Evolutionary conservation across 2,888 invertebrate genomes (phyloP), one percentile per base, ranked within the genome.

Genomic region (Unio delphinus): DNA sequence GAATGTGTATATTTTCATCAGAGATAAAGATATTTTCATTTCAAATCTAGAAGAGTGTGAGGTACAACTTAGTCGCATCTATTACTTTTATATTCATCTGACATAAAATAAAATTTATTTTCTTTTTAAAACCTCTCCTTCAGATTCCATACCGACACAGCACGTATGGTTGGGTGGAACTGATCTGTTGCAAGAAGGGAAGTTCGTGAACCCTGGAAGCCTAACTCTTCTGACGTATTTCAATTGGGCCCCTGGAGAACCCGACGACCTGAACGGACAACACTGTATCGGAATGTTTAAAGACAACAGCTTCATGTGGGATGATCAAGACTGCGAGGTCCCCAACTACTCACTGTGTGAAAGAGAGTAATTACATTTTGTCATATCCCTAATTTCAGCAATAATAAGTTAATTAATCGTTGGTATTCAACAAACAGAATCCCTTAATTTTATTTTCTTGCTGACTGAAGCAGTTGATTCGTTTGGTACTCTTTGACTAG

Each of bases 101-200:
- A 45, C 45, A 45, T 1, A 45, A 45, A 45, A 11, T 45, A 45
- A 45, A 11, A 45, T 8, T 45, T 45, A 45, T 11, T 2, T 45
- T 11, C 11, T 45, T 3, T 45, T 45, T 45, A 45, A 45, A 45
- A 11, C 45, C 45, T 23, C 4, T 55, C 28, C 61, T 55, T n/a
- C 63, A 72, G 78, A 45, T n/a, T 60, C 61, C 1, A 73, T 77
- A 57, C 26, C 55, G 17, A 72, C 74, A 20, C 17, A 28, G 8
- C 67, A 72, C 28, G 67, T 78, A 4, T 78, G 78, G 78, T 64
- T 78, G 28, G 78, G 75, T 11, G 78, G 74, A 1, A 72, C 73
- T 15, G 78, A 78, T 45, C 59, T 78, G 17, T 28, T 78, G 57
- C 67, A 74, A 26, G 78, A 78, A 34, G 78, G 75, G 23, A 63